Evolutionary conservation across 2,888 invertebrate species (phyloP).

Genomic region (Laothoe populi): DNA sequence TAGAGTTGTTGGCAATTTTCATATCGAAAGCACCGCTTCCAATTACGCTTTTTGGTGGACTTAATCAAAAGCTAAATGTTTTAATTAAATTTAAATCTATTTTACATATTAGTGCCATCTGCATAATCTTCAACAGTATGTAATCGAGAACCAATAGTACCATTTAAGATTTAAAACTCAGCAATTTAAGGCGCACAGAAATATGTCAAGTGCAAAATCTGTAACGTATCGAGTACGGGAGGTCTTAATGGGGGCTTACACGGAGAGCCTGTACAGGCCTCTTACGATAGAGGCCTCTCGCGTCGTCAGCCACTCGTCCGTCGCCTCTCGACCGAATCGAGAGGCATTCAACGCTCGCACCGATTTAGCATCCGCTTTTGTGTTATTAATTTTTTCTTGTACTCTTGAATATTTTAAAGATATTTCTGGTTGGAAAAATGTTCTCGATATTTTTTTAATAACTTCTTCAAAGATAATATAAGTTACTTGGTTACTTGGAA

Average conservation of each 20-base stretch:
- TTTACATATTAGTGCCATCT: no score
- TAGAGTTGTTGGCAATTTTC: no score
- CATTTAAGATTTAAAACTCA: not conserved
- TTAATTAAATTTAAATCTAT: no score
- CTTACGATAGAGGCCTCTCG: slow-evolving; percentile 47
- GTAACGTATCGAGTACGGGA: slow-evolving; percentile 39
- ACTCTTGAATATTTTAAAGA: not conserved
- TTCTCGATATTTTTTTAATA: no score
- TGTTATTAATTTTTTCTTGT: slow-evolving; percentile 3
- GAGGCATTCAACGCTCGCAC: slow-evolving; percentile 32
- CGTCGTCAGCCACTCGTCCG: slow-evolving; percentile 38
- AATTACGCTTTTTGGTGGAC: no score
- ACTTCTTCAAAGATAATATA: no score
- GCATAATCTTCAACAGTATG: no score
- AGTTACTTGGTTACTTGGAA: no score
- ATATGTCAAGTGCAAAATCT: slow-evolving; percentile 44
- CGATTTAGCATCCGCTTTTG: slow-evolving; percentile 20
- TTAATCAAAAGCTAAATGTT: no score
- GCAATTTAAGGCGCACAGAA: slow-evolving; percentile 34
- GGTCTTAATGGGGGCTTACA: slow-evolving; percentile 48
- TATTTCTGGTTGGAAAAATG: no score
- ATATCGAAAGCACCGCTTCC: no score
- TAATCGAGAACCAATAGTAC: not conserved
- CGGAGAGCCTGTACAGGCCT: slow-evolving; percentile 38
- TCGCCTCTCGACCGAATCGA: slow-evolving; percentile 38